A percentile compares a stretch with the other conserved stretches of the same genome.
Conservation (phyloP, 2,113 vertebrate species). For the Microtus ochrogaster region DNA sequence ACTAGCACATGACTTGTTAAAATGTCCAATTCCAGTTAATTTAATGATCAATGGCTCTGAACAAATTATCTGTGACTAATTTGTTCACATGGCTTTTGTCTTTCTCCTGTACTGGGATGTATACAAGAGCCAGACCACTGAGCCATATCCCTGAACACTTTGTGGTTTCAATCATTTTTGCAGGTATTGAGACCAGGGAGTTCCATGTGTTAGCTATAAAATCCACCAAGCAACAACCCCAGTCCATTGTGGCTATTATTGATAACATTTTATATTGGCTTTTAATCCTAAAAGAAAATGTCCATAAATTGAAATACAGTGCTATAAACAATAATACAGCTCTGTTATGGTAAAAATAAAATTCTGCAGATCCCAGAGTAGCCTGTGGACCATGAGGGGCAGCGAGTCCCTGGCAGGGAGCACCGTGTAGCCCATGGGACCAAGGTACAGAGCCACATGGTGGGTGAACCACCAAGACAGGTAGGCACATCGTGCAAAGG, state of each 20-base stretch:
- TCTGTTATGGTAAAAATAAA: too few species aligned
- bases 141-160: not conserved
- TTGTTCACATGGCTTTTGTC: not conserved
- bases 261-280: conserved; percentile 13
- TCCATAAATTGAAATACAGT: conserved; percentile 34
- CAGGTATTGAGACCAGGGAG: not conserved
- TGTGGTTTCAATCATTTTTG: not conserved
- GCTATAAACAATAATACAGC: not conserved
- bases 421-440: too few species aligned
- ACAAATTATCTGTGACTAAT: conserved; percentile 37
- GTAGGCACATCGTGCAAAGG: too few species aligned
- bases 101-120: not conserved
- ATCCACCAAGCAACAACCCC: not conserved
- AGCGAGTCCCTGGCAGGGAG: too few species aligned
- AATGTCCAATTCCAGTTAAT: conserved; percentile 49
- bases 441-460: too few species aligned
- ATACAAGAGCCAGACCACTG: not conserved
- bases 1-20: conserved; percentile 39
- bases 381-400: too few species aligned
- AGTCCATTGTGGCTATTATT: not conserved
- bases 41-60: conserved; percentile 45
- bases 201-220: not conserved
- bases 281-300: conserved; percentile 56
- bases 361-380: too few species aligned
- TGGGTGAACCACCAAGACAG: too few species aligned